Percentiles rank a stretch among this genome's conserved stretches.
Evolutionary conservation across 2,113 vertebrate genomes (phyloP).

Genomic region (Xenotilapia longispinis): DNA sequence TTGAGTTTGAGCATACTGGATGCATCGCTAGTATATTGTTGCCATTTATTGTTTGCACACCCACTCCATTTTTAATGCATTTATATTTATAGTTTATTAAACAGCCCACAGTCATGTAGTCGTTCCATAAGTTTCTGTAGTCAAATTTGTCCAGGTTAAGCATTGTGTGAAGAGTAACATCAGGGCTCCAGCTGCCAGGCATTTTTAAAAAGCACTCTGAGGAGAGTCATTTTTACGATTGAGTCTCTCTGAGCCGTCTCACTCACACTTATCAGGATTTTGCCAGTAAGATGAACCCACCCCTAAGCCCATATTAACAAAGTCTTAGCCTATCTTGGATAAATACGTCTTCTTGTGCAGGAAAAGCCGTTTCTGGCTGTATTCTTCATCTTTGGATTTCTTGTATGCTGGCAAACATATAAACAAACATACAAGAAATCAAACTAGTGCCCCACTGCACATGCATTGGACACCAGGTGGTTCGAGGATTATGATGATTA

Average conservation of each 20-base stretch:
- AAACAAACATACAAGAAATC: not conserved
- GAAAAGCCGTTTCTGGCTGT: not conserved
- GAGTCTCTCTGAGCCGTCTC: not conserved
- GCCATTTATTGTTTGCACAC: not conserved
- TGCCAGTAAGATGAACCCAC: not conserved
- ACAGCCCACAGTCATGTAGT: not conserved
- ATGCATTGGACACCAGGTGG: not conserved
- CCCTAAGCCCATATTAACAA: not conserved
- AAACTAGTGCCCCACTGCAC: not conserved
- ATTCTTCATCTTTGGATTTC: not conserved
- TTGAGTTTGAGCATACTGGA: not conserved
- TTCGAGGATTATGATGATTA: rapidly evolving
- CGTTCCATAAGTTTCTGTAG: not conserved
- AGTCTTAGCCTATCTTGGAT: not conserved
- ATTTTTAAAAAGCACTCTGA: rapidly evolving
- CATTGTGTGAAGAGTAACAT: not conserved
- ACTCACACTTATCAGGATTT: rapidly evolving
- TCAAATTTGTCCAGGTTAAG: not conserved
- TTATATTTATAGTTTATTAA: not conserved
- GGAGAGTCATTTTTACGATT: not conserved
- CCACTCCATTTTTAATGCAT: not conserved
- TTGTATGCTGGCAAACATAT: not conserved
- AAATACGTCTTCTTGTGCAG: not conserved
- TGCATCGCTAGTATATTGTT: not conserved
- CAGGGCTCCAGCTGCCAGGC: not conserved